phyloP scores from a whole-genome alignment of 2,113 vertebrate genomes.

The Ammodramus savannarum region DNA sequence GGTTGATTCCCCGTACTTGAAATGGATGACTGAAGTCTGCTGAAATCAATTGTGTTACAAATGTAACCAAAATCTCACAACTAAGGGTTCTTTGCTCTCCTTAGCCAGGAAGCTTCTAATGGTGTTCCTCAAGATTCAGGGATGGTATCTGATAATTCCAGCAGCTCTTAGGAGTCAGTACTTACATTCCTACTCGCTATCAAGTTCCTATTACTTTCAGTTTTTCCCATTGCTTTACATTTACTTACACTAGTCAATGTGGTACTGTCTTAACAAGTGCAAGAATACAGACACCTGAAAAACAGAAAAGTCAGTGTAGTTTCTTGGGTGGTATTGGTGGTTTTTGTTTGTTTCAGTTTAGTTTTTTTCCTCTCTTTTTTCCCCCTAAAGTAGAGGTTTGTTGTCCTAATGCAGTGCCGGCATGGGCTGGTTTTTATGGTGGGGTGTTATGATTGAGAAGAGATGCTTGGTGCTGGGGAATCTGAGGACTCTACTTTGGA shows the following conservation, averaged over 20 bases:
- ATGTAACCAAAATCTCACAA: not conserved
- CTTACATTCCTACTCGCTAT: not conserved
- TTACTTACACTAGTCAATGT: not conserved
- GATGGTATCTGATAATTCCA: not conserved
- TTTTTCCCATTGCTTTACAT: not conserved
- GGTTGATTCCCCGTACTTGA: not conserved
- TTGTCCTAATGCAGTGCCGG: not conserved
- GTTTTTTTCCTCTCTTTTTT: too few species aligned
- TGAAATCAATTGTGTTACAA: not conserved
- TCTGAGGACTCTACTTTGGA: accelerated
- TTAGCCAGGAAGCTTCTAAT: not conserved
- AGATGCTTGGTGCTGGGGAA: not conserved
- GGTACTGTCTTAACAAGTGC: not conserved
- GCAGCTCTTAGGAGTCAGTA: not conserved
- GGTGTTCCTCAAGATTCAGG: not conserved
- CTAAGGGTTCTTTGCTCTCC: not conserved
- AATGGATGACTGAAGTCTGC: not conserved
- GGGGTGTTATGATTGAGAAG: not conserved
- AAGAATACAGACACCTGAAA: not conserved
- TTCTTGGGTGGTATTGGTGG: not conserved
- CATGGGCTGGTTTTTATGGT: accelerated
- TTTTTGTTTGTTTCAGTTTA: too few species aligned
- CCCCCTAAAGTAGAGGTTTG: not conserved
- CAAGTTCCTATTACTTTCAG: not conserved
- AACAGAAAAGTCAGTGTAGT: not conserved